Base-by-base conservation (phyloP, 2,797 vertebrate genomes). In the Salmo trutta region DNA sequence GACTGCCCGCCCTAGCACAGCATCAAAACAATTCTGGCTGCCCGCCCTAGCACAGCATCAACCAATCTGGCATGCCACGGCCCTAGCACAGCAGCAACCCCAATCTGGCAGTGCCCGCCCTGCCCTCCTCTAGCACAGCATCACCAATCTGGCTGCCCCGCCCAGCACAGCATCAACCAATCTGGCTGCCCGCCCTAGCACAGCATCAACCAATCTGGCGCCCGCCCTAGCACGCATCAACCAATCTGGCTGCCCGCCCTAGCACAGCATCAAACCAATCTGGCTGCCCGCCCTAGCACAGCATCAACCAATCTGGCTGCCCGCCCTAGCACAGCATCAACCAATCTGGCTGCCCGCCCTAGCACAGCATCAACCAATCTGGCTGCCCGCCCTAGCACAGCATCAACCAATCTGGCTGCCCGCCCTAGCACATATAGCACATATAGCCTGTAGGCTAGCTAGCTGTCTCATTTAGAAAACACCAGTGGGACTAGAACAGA, bases 331-430 rank as follows among this genome's bases (percentile, higher is more conserved):
- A 69, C 64, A 17, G 29, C 36, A 36, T 53, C 75, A 82, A 75
- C 27, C 69, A 17, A 16, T 81, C n/a, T 71, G 68, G 56, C 36
- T 59, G 53, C 53, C 76, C 74, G 71, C 33, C 47, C 17, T 14
- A 16, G 24, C 24, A 69, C 64, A 17, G 29, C 36, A 36, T 53
- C 75, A 82, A 75, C 27, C 69, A 17, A 16, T 81, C n/a, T 71
- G 68, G 56, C 36, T 59, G 53, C 53, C 76, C 74, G 71, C 33
- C 47, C 17, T 14, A 16, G 24, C 24, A 69, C 64, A 17, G 29
- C 36, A 36, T 53, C 75, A 82, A 75, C 27, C 69, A 17, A 16
- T 81, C n/a, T 71, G 68, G 56, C 36, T 59, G 53, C 53, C 76
- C 74, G 71, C 33, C 47, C 17, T 14, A 16, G 24, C 24, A 69